Evolutionary conservation across 1,140 invertebrate species (phyloP).

Genomic region (Zaprionus ghesquierei): DNA sequence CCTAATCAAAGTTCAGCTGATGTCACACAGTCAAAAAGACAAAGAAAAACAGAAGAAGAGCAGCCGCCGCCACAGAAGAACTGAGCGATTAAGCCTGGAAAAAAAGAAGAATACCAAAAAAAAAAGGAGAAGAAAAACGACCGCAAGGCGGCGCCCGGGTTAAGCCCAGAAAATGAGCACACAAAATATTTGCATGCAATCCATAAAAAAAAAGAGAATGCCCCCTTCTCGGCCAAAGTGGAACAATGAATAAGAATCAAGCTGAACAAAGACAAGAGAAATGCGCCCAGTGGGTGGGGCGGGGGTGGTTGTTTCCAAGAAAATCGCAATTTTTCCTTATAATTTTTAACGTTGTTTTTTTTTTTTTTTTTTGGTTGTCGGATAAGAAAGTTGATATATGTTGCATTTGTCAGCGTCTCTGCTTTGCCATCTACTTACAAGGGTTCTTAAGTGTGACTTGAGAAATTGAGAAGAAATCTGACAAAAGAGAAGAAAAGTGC

Average conservation of each 20-base stretch:
- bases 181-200: constrained; percentile 33
- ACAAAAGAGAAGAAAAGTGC: background rate
- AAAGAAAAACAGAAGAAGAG: constrained; percentile 1
- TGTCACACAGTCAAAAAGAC: constrained; percentile 30
- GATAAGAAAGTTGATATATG: constrained; percentile 2
- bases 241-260: background rate
- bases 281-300: background rate
- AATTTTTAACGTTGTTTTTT: background rate
- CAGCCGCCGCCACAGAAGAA: background rate
- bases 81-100: constrained; percentile 7
- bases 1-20: constrained; percentile 49
- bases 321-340: background rate
- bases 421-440: background rate
- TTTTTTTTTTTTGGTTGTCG: background rate
- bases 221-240: too few relatives aligned
- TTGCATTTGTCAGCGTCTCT: background rate
- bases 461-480: constrained; percentile 3
- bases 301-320: background rate
- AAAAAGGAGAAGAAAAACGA: background rate
- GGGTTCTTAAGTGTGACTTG: background rate
- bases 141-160: constrained; percentile 1
- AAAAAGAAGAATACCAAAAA: background rate
- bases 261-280: constrained; percentile 12
- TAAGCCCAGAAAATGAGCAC: constrained; percentile 25
- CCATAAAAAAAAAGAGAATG: background rate